Evolutionary conservation across 2,888 invertebrate genomes (phyloP), one percentile per base, ranked within the genome.

Genomic region (Cheilosia impressa): DNA sequence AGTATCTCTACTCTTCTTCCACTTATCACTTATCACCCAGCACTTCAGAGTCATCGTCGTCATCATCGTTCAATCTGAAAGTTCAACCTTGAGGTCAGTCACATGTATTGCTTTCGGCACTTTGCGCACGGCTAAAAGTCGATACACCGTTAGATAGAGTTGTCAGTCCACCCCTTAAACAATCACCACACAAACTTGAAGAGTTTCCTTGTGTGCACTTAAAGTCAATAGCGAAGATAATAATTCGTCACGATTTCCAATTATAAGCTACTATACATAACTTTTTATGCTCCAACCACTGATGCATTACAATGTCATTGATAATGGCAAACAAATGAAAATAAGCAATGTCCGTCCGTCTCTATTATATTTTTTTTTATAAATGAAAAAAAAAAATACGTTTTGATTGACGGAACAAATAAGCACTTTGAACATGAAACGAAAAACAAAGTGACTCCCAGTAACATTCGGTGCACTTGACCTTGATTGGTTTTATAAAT

Each of bases 191-290:
- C 5, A 31, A 31, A 43, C 22, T 43, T 62, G 10, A 62, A 52
- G 27, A 34, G 2, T 31, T 50, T 72, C 52, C 50, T 47, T 19
- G 17, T 27, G 53, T 53, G 2, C 27, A 60, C 9, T 47, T 15
- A 47, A 55, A 65, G 19, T 58, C 31, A 57, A 43, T 43, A 38
- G 47, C 45, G 38, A 55, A 19, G 41, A 84, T 80, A 84, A 76
- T 76, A 84, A 80, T 71, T 76, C 69, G 66, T 85, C 80, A 85
- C 84, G 84, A 80, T 53, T 43, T 57, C 71, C 45, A 84, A 79
- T 84, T 71, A 79, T 65, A 65, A 57, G 34, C 69, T 38, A 50
- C 68, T 45, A 31, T 31, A 62, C 58, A 69, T 75, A 69, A 63
- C 31, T 41, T 53, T 72, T 78, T 69, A 69, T 83, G 73, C 38